A percentile compares a stretch with the other conserved stretches of the same genome.
These are phyloP conservation scores for Recurvirostra avosetta DNA, from an alignment of 2,113 vertebrate species.

Conservation along the genomic window DNA sequence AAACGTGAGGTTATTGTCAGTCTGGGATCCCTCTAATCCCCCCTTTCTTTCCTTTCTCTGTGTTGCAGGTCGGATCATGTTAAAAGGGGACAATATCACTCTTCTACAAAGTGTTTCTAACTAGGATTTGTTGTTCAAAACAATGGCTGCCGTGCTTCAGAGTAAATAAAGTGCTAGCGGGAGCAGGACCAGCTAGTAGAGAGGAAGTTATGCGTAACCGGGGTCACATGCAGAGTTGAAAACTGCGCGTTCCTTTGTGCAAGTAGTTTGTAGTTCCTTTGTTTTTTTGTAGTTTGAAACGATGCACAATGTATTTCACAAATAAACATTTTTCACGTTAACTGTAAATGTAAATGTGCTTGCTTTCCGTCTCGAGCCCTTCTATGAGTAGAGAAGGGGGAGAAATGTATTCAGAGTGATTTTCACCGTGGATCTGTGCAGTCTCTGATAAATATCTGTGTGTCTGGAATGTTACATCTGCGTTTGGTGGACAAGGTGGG, in stretches of 20 bases:
- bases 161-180: not conserved
- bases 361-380: accelerated
- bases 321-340: conserved; percentile 17
- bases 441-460: not conserved
- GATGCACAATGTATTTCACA: accelerated
- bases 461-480: accelerated
- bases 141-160: accelerated
- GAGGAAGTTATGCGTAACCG: accelerated
- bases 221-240: accelerated
- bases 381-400: not conserved
- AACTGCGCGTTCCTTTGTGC: accelerated
- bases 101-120: conserved; percentile 92
- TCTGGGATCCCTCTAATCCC: not conserved
- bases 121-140: conserved; percentile 57
- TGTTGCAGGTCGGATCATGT: conserved; percentile 91
- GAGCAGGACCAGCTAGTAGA: not conserved
- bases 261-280: not conserved
- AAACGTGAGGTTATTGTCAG: accelerated
- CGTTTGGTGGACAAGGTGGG: not conserved
- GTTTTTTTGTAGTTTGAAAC: not conserved
- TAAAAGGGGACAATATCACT: conserved; percentile 98
- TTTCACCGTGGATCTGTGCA: not conserved
- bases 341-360: not conserved
- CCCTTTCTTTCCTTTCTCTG: not conserved
- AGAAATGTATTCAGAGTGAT: accelerated